These are phyloP conservation scores for Trichechus manatus DNA, from an alignment of 2,113 vertebrate species.

Conservation along the genomic window DNA sequence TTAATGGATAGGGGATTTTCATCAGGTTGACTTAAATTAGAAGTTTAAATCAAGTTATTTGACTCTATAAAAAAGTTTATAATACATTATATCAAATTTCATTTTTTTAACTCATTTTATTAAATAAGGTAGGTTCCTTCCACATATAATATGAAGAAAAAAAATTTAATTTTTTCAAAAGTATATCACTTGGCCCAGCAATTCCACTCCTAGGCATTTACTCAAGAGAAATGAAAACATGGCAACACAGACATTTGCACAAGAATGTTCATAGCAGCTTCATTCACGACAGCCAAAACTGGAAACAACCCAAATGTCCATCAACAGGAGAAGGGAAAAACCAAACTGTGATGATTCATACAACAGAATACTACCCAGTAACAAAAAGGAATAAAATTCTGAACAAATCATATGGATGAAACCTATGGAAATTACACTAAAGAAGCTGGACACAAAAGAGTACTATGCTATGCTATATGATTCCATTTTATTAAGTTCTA, in stretches of 20 bases:
- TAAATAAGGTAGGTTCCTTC: background rate
- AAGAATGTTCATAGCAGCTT: background rate
- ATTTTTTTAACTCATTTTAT: constrained; percentile 20
- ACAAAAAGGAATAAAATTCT: background rate
- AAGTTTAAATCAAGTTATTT: constrained; percentile 26
- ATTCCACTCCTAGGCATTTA: background rate
- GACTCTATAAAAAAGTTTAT: background rate
- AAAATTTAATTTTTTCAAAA: constrained; percentile 3
- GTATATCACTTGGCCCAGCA: background rate
- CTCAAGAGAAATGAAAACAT: background rate
- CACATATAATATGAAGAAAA: background rate
- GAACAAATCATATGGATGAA: background rate
- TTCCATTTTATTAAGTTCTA: background rate
- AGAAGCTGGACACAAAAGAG: background rate
- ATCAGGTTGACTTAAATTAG: background rate
- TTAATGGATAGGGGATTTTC: background rate
- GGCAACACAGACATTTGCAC: background rate
- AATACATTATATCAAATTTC: background rate
- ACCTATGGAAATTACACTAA: background rate
- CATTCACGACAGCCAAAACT: background rate
- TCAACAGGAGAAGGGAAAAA: background rate
- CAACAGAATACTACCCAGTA: background rate
- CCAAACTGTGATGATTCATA: background rate
- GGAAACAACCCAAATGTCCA: background rate
- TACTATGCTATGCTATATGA: background rate